Evolutionary conservation across 2,797 vertebrate genomes (phyloP).

Genomic region (Linurgus olivaceus): DNA sequence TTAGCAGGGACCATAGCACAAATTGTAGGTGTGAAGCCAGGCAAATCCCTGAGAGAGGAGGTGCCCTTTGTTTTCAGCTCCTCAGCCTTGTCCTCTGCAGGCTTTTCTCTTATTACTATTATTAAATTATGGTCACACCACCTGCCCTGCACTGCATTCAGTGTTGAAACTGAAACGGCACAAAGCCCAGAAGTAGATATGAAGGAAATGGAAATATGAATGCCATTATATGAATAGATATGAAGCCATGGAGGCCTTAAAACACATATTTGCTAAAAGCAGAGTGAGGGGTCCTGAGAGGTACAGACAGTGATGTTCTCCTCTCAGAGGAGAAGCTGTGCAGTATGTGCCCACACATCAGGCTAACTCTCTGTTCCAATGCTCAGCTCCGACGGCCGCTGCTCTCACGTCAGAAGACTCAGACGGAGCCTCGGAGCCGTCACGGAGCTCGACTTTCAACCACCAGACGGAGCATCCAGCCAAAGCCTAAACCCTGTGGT

Average conservation of each 20-base stretch:
- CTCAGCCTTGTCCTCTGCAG: background rate
- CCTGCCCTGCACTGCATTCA: background rate
- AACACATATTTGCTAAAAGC: background rate
- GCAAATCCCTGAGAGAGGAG: background rate
- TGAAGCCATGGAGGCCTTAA: background rate
- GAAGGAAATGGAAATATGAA: background rate
- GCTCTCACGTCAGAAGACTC: slow-evolving; percentile 91
- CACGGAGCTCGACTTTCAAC: slow-evolving; percentile 91
- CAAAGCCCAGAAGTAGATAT: background rate
- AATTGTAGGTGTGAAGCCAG: fast-evolving
- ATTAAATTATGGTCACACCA: background rate
- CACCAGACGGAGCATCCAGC: slow-evolving; percentile 93
- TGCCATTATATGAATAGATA: too few species aligned
- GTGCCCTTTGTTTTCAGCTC: background rate
- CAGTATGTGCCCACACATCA: background rate
- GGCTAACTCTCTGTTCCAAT: slow-evolving; percentile 18
- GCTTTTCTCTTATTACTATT: background rate
- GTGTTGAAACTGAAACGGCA: background rate
- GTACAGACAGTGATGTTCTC: background rate
- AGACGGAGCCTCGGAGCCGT: slow-evolving; percentile 85
- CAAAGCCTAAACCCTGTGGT: slow-evolving; percentile 90
- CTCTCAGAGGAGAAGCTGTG: background rate
- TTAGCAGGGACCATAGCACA: background rate
- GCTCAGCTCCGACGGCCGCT: slow-evolving; percentile 91
- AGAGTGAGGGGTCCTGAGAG: background rate